phyloP scores from a whole-genome alignment of 1,140 invertebrate species.

The Saccostrea cuccullata region DNA sequence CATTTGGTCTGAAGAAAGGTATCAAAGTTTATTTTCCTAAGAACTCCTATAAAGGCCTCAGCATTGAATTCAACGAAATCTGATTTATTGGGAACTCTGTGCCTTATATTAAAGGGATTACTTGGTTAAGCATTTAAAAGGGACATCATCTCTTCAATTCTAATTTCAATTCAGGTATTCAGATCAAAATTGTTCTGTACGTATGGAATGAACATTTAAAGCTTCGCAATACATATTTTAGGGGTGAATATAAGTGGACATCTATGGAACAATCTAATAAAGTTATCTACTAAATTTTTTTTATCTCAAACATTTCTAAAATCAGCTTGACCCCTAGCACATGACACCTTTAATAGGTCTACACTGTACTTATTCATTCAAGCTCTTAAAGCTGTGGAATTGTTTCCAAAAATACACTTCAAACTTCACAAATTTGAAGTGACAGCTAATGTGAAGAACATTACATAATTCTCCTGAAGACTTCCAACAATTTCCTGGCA shows the following conservation, averaged over 20 bases:
- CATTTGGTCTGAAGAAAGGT: not conserved
- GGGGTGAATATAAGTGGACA: not conserved
- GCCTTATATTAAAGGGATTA: not conserved
- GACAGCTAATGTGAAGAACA: not conserved
- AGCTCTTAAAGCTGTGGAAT: not conserved
- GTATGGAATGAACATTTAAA: constrained; percentile 3
- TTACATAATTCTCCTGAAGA: no score
- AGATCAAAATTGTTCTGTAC: not conserved
- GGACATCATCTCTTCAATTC: constrained; percentile 15
- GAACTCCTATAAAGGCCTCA: not conserved
- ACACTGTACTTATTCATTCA: not conserved
- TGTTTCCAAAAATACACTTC: not conserved
- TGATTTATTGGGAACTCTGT: constrained; percentile 26
- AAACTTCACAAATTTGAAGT: not conserved
- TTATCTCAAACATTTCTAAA: not conserved
- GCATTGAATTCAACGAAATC: not conserved
- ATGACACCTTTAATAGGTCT: not conserved
- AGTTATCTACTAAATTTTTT: not conserved
- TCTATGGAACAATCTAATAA: not conserved
- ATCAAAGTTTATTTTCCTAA: not conserved
- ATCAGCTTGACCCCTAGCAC: not conserved
- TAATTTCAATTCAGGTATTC: constrained; percentile 1
- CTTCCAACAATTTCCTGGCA: no score
- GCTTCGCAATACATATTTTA: not conserved
- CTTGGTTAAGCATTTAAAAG: constrained; percentile 4